Evolutionary conservation across 2,888 invertebrate species (phyloP).

Genomic region (Pristionchus exspectatus): DNA sequence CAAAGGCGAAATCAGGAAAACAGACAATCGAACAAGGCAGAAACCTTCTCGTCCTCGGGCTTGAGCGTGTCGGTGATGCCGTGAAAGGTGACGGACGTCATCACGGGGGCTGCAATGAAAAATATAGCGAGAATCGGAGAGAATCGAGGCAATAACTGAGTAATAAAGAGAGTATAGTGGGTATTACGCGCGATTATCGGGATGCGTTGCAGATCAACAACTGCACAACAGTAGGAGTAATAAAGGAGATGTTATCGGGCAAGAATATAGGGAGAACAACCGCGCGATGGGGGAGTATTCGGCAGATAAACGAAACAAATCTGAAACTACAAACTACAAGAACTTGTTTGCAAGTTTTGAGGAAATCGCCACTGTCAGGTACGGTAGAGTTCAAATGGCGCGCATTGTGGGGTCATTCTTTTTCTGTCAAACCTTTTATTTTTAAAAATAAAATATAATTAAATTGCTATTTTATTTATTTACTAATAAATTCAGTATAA

Average conservation of each 20-base stretch:
- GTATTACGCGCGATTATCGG: not conserved
- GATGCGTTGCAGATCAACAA: not conserved
- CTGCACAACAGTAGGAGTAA: not conserved
- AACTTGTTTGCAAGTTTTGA: not conserved
- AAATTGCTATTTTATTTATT: not conserved
- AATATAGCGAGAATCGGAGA: not conserved
- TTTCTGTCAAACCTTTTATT: too few relatives aligned
- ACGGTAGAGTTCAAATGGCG: not conserved
- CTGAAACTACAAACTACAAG: not conserved
- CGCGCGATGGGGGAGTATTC: not conserved
- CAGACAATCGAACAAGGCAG: not conserved
- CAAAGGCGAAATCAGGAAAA: not conserved
- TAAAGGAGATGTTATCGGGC: not conserved
- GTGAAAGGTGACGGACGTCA: conserved; percentile 60
- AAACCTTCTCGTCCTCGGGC: conserved; percentile 60
- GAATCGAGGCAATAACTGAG: not conserved
- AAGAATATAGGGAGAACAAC: not conserved
- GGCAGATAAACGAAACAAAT: not conserved
- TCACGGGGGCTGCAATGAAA: conserved; percentile 34
- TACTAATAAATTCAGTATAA: not conserved
- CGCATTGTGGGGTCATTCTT: not conserved
- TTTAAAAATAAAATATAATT: too few relatives aligned
- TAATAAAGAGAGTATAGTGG: not conserved
- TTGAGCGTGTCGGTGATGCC: conserved; percentile 61
- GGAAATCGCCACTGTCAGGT: not conserved